Evolutionary conservation across 2,113 vertebrate genomes (phyloP).

Genomic region (Hypocryptadius cinnamomeus): DNA sequence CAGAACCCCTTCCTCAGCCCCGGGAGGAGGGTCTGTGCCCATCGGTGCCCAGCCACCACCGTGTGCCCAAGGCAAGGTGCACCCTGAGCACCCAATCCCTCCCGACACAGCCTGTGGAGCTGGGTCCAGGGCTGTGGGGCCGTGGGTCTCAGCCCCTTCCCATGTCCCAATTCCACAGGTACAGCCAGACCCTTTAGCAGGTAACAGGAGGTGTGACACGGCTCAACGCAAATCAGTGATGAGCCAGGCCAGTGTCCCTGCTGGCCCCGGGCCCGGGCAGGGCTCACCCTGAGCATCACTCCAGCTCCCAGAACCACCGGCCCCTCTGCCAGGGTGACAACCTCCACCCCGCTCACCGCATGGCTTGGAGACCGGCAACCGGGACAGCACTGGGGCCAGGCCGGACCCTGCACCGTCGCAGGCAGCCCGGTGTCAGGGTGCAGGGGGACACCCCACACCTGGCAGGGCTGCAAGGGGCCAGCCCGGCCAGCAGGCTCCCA

Average conservation of each 20-base stretch:
- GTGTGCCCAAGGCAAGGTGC: neutral
- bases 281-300: neutral
- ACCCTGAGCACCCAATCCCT: neutral
- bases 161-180: rapidly evolving
- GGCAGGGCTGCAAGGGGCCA: neutral
- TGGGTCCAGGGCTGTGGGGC: neutral
- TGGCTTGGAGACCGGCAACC: rapidly evolving
- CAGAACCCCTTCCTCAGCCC: neutral
- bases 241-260: neutral
- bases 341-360: rapidly evolving
- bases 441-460: rapidly evolving
- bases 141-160: no score
- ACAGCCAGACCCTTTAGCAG: neutral
- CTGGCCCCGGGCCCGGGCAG: neutral
- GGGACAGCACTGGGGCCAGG: rapidly evolving
- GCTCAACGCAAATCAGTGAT: rapidly evolving
- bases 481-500: rapidly evolving
- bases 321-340: neutral
- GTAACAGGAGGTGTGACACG: neutral
- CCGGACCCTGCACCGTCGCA: rapidly evolving
- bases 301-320: rapidly evolving
- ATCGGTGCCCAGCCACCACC: rapidly evolving
- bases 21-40: rapidly evolving
- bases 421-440: rapidly evolving
- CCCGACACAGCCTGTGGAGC: neutral